phyloP scores from a whole-genome alignment of 2,797 vertebrate genomes.

The Triplophysa bombifrons region DNA sequence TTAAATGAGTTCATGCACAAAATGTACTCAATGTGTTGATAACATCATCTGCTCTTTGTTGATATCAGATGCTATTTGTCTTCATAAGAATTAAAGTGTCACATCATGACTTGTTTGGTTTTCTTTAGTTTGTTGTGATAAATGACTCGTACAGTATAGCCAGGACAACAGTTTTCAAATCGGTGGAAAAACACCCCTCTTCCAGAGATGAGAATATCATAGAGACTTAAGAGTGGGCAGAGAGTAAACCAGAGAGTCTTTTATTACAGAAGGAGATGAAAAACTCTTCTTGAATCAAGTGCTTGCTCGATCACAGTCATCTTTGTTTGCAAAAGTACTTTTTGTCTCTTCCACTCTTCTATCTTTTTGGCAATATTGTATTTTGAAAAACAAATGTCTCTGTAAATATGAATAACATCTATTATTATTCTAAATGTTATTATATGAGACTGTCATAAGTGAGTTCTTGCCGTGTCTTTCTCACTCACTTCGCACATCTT shows the following conservation, averaged over 20 bases:
- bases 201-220: too few relatives aligned
- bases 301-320: neutral
- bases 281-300: too few relatives aligned
- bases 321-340: neutral
- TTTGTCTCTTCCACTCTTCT: neutral
- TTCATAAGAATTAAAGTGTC: constrained; percentile 3
- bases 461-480: constrained; percentile 32
- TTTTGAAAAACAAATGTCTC: neutral
- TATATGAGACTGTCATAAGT: constrained; percentile 18
- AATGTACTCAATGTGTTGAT: constrained; percentile 9
- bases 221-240: too few relatives aligned
- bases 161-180: too few relatives aligned
- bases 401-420: neutral
- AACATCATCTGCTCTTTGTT: constrained; percentile 19
- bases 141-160: neutral
- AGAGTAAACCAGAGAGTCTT: too few relatives aligned
- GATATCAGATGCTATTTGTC: neutral
- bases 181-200: too few relatives aligned
- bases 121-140: neutral
- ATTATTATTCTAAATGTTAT: neutral
- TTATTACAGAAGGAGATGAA: too few relatives aligned
- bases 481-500: constrained; percentile 23
- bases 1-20: neutral
- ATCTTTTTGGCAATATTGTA: neutral
- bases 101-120: neutral